These are phyloP conservation scores for Siphamia tubifer DNA, from an alignment of 2,113 vertebrate species.

Conservation along the genomic window DNA sequence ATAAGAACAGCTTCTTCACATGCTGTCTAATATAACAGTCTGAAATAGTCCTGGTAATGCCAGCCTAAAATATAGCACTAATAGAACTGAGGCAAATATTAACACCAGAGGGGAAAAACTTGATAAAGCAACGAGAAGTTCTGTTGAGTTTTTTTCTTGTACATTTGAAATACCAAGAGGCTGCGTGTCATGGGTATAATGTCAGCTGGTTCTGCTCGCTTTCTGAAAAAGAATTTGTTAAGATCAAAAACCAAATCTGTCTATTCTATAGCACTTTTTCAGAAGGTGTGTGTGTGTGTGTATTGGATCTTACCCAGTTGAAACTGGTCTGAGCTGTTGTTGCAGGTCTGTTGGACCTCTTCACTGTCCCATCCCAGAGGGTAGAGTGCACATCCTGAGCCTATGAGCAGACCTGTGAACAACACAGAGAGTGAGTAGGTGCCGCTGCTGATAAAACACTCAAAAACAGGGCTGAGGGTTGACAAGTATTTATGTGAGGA, in stretches of 20 bases:
- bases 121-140: constrained; percentile 20
- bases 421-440: constrained; percentile 1
- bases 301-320: constrained; percentile 86
- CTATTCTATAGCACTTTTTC: background rate
- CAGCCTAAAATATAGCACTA: constrained; percentile 51
- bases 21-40: constrained; percentile 35
- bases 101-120: constrained; percentile 20
- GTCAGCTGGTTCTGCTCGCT: background rate
- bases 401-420: constrained; percentile 88
- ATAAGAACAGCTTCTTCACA: constrained; percentile 12
- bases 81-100: constrained; percentile 37
- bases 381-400: constrained; percentile 95
- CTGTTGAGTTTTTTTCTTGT: constrained; percentile 22
- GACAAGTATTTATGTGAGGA: background rate
- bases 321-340: constrained; percentile 93
- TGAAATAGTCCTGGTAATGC: constrained; percentile 26
- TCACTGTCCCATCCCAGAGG: constrained; percentile 98
- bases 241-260: background rate
- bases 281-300: no score
- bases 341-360: constrained; percentile 94
- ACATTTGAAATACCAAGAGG: constrained; percentile 21
- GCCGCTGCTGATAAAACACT: background rate
- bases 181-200: background rate
- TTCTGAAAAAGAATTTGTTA: constrained; percentile 3
- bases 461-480: background rate